Base-by-base conservation (phyloP, 2,888 invertebrate genomes). In the Gerris lacustris region DNA sequence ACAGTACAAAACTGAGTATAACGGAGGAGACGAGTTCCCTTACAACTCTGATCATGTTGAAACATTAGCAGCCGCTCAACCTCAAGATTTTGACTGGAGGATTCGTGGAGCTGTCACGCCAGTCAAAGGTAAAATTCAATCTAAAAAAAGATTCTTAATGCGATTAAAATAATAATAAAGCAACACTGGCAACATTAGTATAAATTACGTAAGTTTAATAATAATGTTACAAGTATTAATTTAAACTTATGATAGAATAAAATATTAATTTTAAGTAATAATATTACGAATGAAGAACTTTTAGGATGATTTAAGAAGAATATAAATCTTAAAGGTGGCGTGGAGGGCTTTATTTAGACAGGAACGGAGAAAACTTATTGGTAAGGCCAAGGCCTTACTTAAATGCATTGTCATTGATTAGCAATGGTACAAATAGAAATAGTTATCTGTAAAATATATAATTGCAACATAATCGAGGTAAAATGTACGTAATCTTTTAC, bases 21-120 rank as follows among this genome's bases (percentile, higher is more conserved):
- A 90, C 77, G 91, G 88, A 45, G 96, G 94, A 31, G 82, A 86
- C 6, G 86, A 88, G 0, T 96, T 95, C 82, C 91, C 92, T 0
- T 88, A 91, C 79, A 82, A 86, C 73, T 80, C 83, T 7, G 78
- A 83, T 70, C 78, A 86, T 5, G 79, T 81, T n/a, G 66, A 77
- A 0, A 75, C 45, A 55, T 55, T 44, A 9, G 15, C 31, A 43
- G 15, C 43, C 43, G 83, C 83, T 69, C 76, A 94, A 62, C 96
- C 96, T 0, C 85, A 87, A 0, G 86, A 86, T 75, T 85, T 88
- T 77, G 96, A 97, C 80, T 97, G 96, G 96, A 88, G 96, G 76
- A 81, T 96, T 1, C 88, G 84, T 77, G 96, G 96, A 11, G 96
- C 96, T 69, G 95, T 96, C 0, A 94, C 94, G 0, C 95, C 94